Evolutionary conservation across 1,140 invertebrate genomes (phyloP).

Genomic region (Helicoverpa zea): DNA sequence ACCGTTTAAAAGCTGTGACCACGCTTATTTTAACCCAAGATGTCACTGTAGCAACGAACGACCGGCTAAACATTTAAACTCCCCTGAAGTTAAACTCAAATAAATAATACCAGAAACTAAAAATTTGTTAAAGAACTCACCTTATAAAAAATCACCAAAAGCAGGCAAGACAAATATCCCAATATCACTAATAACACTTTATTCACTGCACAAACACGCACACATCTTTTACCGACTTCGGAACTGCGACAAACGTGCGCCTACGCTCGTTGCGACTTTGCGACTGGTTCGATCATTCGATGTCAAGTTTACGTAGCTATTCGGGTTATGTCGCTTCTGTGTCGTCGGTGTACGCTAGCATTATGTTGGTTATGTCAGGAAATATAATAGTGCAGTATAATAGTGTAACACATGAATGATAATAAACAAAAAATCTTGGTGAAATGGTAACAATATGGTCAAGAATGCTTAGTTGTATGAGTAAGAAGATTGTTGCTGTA

Average conservation of each 20-base stretch:
- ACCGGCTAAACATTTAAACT: slow-evolving; percentile 11
- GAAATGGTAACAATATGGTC: too few species aligned
- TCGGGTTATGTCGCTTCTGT: slow-evolving; percentile 32
- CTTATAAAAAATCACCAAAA: slow-evolving; percentile 19
- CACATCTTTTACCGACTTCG: slow-evolving; percentile 29
- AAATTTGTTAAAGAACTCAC: neutral
- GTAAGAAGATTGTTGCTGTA: too few species aligned
- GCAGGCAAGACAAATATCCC: slow-evolving; percentile 12
- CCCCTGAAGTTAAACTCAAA: neutral
- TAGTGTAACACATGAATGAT: slow-evolving; percentile 4
- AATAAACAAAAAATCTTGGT: neutral
- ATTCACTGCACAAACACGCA: slow-evolving; percentile 43
- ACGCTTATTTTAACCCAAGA: slow-evolving; percentile 17
- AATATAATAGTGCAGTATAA: slow-evolving; percentile 11
- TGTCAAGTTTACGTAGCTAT: slow-evolving; percentile 48
- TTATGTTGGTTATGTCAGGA: slow-evolving; percentile 39
- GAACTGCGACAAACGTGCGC: slow-evolving; percentile 34
- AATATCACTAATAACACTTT: slow-evolving; percentile 28
- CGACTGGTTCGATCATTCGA: slow-evolving; percentile 42
- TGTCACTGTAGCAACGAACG: slow-evolving; percentile 22
- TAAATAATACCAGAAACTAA: neutral
- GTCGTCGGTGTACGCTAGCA: slow-evolving; percentile 3
- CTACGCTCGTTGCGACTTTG: slow-evolving; percentile 6
- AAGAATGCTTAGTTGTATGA: too few species aligned
- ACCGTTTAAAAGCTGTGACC: neutral